Evolutionary conservation across 2,113 vertebrate species (phyloP), one percentile per base, ranked within the genome.

Genomic region (Ptilonorhynchus violaceus): DNA sequence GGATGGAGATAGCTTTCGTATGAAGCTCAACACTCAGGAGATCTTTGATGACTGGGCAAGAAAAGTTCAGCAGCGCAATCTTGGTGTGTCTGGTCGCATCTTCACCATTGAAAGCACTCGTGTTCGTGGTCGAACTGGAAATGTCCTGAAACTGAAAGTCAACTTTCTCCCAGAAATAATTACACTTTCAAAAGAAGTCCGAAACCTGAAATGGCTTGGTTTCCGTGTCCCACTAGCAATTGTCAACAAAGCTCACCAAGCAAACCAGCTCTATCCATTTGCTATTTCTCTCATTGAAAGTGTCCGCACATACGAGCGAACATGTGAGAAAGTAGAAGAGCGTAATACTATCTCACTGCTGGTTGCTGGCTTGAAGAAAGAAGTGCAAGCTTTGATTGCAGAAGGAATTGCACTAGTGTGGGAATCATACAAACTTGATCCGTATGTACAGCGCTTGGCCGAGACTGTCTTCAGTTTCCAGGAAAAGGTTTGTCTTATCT

Each of bases 151-250:
- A 88, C 98, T 99, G 24, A 99, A 99, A 79, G 99, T 99, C 82
- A 99, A 99, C 97, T 99, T 99, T 92, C 98, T 99, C 25, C 99
- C 99, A 8, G 99, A 99, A 98, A 99, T 99, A 90, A 99, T 99
- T 93, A 99, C 99, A 0, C 98, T 99, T 46, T 99, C 99, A 16
- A 99, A 99, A 88, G 99, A 99, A 81, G 99, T 99, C 55, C 98
- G 99, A 42, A 99, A 99, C 97, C 98, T 99, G 77, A 99, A 99
- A 96, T 99, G 99, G 99, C 98, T 99, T 22, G 99, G 99, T 35
- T 99, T 99, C 98, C 99, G 99, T 4, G 99, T 99, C 62, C 99
- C 99, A 0, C 96, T 99, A 81, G 99, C 99, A 15, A 99, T 99
- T 37, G 99, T 99, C 94, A 99, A 99, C 98, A 99, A 99, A 96